A percentile compares a stretch with the other conserved stretches of the same genome.
Evolutionary conservation across 2,797 vertebrate genomes (phyloP).

Genomic region (Hemibagrus guttatus): DNA sequence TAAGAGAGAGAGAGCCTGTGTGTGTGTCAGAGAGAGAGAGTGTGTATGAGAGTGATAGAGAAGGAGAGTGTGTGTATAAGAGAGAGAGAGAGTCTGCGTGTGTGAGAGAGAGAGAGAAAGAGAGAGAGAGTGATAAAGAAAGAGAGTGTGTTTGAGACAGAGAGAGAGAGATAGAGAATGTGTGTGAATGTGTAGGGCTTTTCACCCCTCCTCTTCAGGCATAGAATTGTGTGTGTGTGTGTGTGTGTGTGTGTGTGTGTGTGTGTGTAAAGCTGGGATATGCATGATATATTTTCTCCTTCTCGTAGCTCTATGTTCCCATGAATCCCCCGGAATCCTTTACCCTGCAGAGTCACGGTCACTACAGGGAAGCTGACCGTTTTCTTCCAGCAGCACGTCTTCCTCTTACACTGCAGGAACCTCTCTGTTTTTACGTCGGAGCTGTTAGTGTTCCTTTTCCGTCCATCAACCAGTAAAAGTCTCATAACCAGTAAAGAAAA

Average conservation of each 20-base stretch:
- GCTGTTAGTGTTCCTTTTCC: neutral
- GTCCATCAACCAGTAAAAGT: too few relatives aligned
- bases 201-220: neutral
- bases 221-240: neutral
- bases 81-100: too few relatives aligned
- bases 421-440: neutral
- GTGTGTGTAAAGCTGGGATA: slow-evolving; percentile 19
- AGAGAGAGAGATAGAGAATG: neutral
- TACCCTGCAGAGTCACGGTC: neutral
- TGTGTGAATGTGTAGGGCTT: neutral
- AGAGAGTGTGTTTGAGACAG: neutral
- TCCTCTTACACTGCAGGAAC: neutral
- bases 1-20: too few relatives aligned
- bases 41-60: too few relatives aligned
- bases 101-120: too few relatives aligned
- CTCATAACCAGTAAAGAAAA: neutral
- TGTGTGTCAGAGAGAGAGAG: too few relatives aligned
- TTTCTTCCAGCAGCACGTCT: neutral
- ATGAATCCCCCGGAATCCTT: neutral
- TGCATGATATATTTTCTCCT: slow-evolving; percentile 27
- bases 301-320: neutral
- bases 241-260: slow-evolving; percentile 7
- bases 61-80: too few relatives aligned
- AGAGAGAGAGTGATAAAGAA: too few relatives aligned
- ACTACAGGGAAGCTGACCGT: neutral